These are phyloP conservation scores for Mactra quadrangularis DNA, from an alignment of 1,140 invertebrate genomes.

Conservation along the genomic window DNA sequence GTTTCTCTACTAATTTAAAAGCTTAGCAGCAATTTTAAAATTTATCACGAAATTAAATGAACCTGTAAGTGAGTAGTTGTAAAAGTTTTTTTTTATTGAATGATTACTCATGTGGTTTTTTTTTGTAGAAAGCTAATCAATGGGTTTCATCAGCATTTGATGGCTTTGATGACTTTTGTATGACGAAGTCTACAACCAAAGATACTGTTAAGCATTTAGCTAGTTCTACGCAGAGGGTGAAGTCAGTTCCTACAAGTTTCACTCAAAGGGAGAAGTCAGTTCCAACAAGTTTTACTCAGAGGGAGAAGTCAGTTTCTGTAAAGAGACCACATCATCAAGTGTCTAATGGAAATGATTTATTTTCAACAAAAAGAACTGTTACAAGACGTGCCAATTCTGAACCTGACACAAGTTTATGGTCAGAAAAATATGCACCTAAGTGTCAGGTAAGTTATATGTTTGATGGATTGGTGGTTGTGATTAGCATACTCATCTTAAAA, in stretches of 20 bases:
- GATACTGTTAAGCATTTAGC: background rate
- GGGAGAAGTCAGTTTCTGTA: background rate
- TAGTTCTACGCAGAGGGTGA: background rate
- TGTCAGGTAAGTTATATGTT: conserved; percentile 65
- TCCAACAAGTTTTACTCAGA: background rate
- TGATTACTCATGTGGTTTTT: background rate
- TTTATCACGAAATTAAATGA: background rate
- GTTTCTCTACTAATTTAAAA: too few relatives aligned
- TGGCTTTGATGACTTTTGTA: conserved; percentile 69
- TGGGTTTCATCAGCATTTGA: conserved; percentile 80
- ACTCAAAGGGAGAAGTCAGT: background rate
- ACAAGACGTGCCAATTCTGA: conserved; percentile 44
- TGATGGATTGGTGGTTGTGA: too few relatives aligned
- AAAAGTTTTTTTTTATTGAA: background rate
- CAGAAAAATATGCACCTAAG: conserved; percentile 75
- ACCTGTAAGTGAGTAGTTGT: background rate
- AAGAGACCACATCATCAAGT: conserved; percentile 3
- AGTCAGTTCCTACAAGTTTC: background rate
- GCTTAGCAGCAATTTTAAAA: background rate
- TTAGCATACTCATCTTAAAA: too few relatives aligned
- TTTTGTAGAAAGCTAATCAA: conserved; percentile 66
- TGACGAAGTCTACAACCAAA: conserved; percentile 39
- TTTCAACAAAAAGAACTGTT: conserved; percentile 29
- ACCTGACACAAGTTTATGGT: conserved; percentile 69
- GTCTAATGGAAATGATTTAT: conserved; percentile 7